Evolutionary conservation across 2,797 vertebrate genomes (phyloP).

Genomic region (Mus minutoides): DNA sequence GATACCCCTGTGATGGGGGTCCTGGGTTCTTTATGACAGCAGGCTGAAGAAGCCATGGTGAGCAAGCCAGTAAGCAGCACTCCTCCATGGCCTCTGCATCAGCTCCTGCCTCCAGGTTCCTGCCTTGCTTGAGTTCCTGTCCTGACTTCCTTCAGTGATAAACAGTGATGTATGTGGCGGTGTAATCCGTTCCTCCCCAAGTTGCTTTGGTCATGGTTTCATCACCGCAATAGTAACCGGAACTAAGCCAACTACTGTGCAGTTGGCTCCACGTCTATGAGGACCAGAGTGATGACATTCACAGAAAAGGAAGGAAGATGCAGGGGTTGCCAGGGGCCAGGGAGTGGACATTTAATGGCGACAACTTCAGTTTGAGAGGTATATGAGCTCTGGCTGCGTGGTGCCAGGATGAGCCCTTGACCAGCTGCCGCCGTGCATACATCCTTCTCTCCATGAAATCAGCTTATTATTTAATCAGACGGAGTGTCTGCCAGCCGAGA

Average conservation of each 20-base stretch:
- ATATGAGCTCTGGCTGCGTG: neutral
- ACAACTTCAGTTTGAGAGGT: neutral
- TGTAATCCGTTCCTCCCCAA: too few relatives aligned
- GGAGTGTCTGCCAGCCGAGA: neutral
- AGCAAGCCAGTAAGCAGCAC: too few relatives aligned
- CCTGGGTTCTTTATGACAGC: neutral
- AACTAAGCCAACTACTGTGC: neutral
- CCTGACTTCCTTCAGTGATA: neutral
- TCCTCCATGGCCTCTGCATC: neutral
- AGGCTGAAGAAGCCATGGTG: too few relatives aligned
- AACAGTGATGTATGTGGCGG: too few relatives aligned
- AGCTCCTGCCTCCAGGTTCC: neutral
- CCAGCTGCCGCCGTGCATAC: fast-evolving
- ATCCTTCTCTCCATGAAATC: neutral
- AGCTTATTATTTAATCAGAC: conserved; percentile 58
- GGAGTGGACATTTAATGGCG: neutral
- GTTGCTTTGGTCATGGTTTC: neutral
- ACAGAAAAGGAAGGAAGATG: neutral
- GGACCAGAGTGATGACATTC: neutral
- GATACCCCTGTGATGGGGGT: neutral
- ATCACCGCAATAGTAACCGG: neutral
- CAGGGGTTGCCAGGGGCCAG: neutral
- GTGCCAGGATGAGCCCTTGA: conserved; percentile 18
- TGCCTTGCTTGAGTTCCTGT: neutral
- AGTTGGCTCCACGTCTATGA: neutral